Conservation (phyloP, 2,888 invertebrate genomes). For the Stramonita haemastoma region DNA sequence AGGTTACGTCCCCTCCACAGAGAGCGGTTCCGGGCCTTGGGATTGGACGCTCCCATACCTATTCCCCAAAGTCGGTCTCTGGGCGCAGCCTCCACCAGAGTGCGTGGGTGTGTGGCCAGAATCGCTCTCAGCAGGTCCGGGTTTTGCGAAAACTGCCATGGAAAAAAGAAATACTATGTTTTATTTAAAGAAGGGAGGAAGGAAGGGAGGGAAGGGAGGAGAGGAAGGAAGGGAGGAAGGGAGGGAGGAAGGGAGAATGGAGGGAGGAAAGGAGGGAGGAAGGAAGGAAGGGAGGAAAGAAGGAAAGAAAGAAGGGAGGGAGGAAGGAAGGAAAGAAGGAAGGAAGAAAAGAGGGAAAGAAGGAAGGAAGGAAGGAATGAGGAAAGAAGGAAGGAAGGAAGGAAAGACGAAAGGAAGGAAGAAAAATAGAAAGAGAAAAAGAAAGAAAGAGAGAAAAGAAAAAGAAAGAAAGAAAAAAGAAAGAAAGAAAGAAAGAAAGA, state of each 20-base stretch:
- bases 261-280: too few species aligned
- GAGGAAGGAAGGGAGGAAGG: too few species aligned
- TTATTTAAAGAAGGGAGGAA: neutral
- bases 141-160: conserved; percentile 74
- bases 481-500: too few species aligned
- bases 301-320: neutral
- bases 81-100: conserved; percentile 76
- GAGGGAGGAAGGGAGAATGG: too few species aligned
- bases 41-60: conserved; percentile 68
- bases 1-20: conserved; percentile 75
- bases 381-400: neutral
- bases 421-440: too few species aligned
- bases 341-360: too few species aligned
- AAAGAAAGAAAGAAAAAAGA: too few species aligned
- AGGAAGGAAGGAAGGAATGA: too few species aligned
- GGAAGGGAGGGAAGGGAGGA: too few species aligned
- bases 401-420: too few species aligned
- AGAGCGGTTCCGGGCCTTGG: conserved; percentile 56
- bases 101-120: conserved; percentile 69
- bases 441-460: too few species aligned
- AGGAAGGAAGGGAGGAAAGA: neutral
- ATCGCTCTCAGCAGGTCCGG: conserved; percentile 62
- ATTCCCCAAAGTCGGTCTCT: conserved; percentile 76
- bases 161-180: neutral
- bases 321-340: too few species aligned